These are phyloP conservation scores for Drosophila ficusphila DNA, from an alignment of 1,140 invertebrate genomes.

Conservation along the genomic window DNA sequence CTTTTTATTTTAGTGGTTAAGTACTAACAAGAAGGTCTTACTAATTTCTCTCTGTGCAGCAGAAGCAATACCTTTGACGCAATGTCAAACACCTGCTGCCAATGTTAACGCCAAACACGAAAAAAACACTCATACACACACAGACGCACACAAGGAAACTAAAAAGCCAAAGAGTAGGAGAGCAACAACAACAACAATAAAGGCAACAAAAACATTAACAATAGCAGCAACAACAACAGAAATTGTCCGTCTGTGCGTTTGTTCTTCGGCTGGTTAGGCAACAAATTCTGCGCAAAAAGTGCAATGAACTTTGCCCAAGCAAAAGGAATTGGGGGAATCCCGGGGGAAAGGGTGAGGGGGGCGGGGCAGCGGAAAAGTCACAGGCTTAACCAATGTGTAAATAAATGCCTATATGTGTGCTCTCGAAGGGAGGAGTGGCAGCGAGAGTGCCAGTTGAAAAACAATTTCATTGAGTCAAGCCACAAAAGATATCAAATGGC, in stretches of 20 bases:
- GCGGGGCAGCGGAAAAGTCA: conserved; percentile 28
- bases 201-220: conserved; percentile 31
- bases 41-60: conserved; percentile 4
- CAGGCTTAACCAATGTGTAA: conserved; percentile 50
- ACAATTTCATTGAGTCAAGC: conserved; percentile 50
- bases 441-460: conserved; percentile 44
- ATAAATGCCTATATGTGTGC: conserved; percentile 34
- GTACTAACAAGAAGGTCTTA: background rate
- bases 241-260: conserved; percentile 73
- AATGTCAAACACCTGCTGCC: conserved; percentile 82
- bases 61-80: conserved; percentile 77
- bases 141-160: conserved; percentile 39
- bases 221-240: conserved; percentile 18
- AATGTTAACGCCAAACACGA: conserved; percentile 81
- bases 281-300: conserved; percentile 81
- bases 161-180: conserved; percentile 68
- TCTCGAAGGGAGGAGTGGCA: conserved; percentile 1
- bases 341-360: conserved; percentile 10
- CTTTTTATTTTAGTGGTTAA: too few relatives aligned
- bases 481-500: conserved; percentile 68
- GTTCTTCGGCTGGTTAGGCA: conserved; percentile 80
- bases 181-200: conserved; percentile 53
- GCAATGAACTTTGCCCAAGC: conserved; percentile 69
- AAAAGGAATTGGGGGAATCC: conserved; percentile 50
- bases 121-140: conserved; percentile 62